Conservation (phyloP, 2,797 vertebrate species). For the Tarsius wallacei region DNA sequence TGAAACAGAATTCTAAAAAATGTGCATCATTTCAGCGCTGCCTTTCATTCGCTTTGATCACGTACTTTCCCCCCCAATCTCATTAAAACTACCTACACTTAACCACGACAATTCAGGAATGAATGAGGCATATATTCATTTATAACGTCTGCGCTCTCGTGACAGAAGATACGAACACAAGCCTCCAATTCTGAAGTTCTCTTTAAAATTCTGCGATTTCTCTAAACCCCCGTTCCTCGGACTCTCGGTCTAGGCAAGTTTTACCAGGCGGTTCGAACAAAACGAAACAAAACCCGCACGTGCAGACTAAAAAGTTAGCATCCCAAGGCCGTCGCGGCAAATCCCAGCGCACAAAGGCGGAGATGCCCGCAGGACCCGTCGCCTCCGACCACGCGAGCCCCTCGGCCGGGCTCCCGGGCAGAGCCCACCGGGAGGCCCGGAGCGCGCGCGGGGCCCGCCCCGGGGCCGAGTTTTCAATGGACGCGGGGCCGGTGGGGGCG, state of each 20-base stretch:
- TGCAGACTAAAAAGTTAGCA: conserved; percentile 72
- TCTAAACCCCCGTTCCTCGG: conserved; percentile 32
- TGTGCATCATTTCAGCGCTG: neutral
- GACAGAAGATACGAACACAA: conserved; percentile 50
- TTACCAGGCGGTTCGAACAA: conserved; percentile 22
- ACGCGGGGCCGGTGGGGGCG: neutral
- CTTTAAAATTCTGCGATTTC: conserved; percentile 6
- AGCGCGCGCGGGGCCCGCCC: conserved; percentile 28
- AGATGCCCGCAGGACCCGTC: neutral
- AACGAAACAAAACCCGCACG: conserved; percentile 73
- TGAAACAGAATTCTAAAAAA: neutral
- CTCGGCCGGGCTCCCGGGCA: too few relatives aligned
- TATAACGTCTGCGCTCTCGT: neutral
- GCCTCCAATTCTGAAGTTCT: neutral
- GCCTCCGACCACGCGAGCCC: neutral
- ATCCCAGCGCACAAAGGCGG: conserved; percentile 71
- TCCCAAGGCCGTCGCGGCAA: neutral
- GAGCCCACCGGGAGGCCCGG: neutral
- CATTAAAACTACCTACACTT: conserved; percentile 16
- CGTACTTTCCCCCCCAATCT: neutral
- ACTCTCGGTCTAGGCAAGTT: conserved; percentile 34
- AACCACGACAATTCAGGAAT: neutral
- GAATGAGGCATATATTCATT: neutral
- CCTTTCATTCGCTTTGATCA: neutral
- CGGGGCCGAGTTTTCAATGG: conserved; percentile 44